A percentile compares a stretch with the other conserved stretches of the same genome.
Conservation (phyloP, 2,113 vertebrate genomes). For the Coracopsis vasa region DNA sequence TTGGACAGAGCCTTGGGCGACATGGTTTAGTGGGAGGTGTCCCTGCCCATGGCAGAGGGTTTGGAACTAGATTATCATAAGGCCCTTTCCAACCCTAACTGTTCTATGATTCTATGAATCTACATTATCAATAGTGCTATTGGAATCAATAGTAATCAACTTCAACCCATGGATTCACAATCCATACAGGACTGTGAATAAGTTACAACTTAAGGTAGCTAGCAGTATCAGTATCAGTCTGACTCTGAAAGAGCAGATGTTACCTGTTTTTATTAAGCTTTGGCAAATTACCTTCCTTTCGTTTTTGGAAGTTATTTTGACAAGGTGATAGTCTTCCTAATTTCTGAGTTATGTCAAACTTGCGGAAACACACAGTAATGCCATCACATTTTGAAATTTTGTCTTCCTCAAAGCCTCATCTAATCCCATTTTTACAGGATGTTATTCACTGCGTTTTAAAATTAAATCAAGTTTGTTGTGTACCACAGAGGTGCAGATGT, state of each 20-base stretch:
- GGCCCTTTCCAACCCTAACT: too few relatives aligned
- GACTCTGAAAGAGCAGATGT: not conserved
- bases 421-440: not conserved
- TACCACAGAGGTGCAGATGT: not conserved
- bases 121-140: not conserved
- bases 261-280: not conserved
- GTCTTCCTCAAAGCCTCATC: not conserved
- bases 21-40: too few relatives aligned
- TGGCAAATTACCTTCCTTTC: not conserved
- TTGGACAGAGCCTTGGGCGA: too few relatives aligned
- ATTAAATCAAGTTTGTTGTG: not conserved
- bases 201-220: not conserved
- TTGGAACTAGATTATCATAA: too few relatives aligned
- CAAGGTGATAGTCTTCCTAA: not conserved
- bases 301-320: not conserved
- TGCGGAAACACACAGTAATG: not conserved
- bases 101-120: too few relatives aligned
- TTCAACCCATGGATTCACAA: not conserved
- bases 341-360: not conserved
- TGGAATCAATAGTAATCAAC: not conserved
- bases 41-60: too few relatives aligned
- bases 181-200: not conserved
- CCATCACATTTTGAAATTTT: not conserved
- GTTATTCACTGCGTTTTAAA: not conserved
- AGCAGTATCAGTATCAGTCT: not conserved